Base-by-base conservation (phyloP, 2,888 invertebrate species). In the Caenorhabditis macrosperma region DNA sequence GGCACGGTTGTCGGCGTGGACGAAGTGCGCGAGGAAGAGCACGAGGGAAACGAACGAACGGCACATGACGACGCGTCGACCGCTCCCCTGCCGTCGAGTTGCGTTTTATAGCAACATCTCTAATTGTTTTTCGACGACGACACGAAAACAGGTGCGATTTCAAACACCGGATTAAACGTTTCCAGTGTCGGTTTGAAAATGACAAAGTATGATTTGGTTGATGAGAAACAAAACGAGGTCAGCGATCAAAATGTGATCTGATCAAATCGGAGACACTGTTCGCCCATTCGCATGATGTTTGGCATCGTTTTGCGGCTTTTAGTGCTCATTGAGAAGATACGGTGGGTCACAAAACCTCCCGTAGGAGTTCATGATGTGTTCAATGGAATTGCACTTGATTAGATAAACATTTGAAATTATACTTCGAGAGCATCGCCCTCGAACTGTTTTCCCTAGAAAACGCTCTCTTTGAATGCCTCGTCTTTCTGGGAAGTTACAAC, bases 141-240 rank as follows among this genome's bases (percentile, higher is more conserved):
- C n/a, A n/a, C 38, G 9, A 38, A 38, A 38, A 38, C 38, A 38
- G 38, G 38, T 38, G 38, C 44, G n/a, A 60, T 46, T 60, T 44
- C 55, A 67, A 67, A 57, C 67, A 55, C 17, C 46, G 55, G 67
- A 67, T 67, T 67, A 67, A 20, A 33, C n/a, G n/a, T 57, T 67
- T 55, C 28, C n/a, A 46, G 33, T 33, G 15, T 38, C 12, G 33
- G 33, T 33, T 33, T 10, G 33, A 33, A 9, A 20, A 26, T 54
- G 24, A 54, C 28, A 20, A 61, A 12, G 20, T 41, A 24, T 64
- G 33, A 17, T 50, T 24, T 35, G 44, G 28, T 15, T 38, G 46
- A 24, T 52, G n/a, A 50, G 15, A n/a, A 6, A 54, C 38, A 38
- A 38, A 38, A 12, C 6, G 54, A 54, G 41, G 15, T 44, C 66